Evolutionary conservation across 2,888 invertebrate genomes (phyloP), one percentile per base, ranked within the genome.

Genomic region (Cerceris rybyensis): DNA sequence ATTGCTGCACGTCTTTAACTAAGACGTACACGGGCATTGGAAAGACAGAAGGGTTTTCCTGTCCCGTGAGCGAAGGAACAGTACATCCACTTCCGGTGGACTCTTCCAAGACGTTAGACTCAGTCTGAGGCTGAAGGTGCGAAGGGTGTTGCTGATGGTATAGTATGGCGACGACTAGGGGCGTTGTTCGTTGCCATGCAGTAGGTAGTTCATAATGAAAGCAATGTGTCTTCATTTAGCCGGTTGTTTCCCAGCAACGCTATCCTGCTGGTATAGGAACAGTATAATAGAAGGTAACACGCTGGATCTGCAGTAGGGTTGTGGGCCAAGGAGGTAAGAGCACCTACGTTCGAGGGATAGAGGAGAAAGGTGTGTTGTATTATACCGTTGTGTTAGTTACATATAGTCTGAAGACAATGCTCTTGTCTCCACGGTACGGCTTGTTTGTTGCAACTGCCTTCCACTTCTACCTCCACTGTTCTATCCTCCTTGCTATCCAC

Each of bases 141-240:
- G 41, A 43, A 49, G 63, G 69, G 39, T 50, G 28, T 46, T 28
- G 73, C 57, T 28, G 54, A n/a, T 61, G 42, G 60, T 55, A 50
- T 28, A 41, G 41, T 16, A 52, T 42, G 52, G 9, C 9, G 57
- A 54, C 52, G 63, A 54, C 59, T 1, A 28, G 28, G 28, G 63
- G 50, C 66, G 63, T 43, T 61, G 11, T 14, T 41, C 54, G 49
- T 14, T 39, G 50, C 28, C n/a, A 52, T 28, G 55, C 17, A 70
- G 59, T 67, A 80, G 86, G 83, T 87, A 87, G 86, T 74, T 88
- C 89, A 90, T 90, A 91, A 91, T 91, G 91, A 91, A 91, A 90
- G 89, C 90, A 87, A 90, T 91, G 91, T 88, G 87, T 91, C 91
- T 91, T 91, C 91, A 91, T 91, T 91, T 90, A 88, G 88, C 82